Percentiles rank a stretch among this genome's conserved stretches.
Conservation (phyloP, 2,888 invertebrate genomes). For the Malthinus seriepunctatus region DNA sequence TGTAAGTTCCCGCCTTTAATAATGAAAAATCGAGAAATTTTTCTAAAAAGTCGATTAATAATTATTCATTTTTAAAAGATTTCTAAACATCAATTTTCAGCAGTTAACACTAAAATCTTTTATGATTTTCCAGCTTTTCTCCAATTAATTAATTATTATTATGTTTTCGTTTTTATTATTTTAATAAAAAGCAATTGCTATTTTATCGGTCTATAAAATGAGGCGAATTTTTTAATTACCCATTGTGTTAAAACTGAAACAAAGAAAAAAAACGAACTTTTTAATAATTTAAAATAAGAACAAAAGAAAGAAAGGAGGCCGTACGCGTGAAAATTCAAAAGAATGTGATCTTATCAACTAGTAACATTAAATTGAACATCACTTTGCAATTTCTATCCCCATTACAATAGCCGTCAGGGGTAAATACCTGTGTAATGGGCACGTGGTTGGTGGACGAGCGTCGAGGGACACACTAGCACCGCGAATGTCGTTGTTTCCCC, state of each 20-base stretch:
- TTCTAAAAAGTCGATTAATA: too few species aligned
- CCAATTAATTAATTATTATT: too few species aligned
- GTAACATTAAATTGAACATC: conserved; percentile 27
- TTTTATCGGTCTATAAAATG: neutral
- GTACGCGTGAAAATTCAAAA: too few species aligned
- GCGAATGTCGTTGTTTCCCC: conserved; percentile 24
- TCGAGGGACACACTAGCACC: conserved; percentile 45
- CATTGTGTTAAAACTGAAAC: neutral
- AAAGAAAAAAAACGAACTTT: neutral
- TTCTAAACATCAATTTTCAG: too few species aligned
- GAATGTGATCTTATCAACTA: conserved; percentile 13
- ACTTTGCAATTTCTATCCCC: conserved; percentile 45
- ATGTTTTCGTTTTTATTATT: neutral
- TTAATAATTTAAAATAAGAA: neutral
- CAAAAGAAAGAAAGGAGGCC: neutral
- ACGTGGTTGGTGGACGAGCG: conserved; percentile 49
- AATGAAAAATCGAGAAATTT: too few species aligned
- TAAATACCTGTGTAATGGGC: conserved; percentile 50
- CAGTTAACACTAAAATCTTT: too few species aligned
- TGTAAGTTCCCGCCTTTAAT: too few species aligned
- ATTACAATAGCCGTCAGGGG: conserved; percentile 47
- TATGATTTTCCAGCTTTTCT: too few species aligned
- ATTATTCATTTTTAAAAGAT: too few species aligned
- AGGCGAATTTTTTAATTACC: neutral
- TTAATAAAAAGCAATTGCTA: neutral